A percentile compares a stretch with the other conserved stretches of the same genome.
Evolutionary conservation across 1,140 invertebrate species (phyloP).

Genomic region (Cyclina sinensis): DNA sequence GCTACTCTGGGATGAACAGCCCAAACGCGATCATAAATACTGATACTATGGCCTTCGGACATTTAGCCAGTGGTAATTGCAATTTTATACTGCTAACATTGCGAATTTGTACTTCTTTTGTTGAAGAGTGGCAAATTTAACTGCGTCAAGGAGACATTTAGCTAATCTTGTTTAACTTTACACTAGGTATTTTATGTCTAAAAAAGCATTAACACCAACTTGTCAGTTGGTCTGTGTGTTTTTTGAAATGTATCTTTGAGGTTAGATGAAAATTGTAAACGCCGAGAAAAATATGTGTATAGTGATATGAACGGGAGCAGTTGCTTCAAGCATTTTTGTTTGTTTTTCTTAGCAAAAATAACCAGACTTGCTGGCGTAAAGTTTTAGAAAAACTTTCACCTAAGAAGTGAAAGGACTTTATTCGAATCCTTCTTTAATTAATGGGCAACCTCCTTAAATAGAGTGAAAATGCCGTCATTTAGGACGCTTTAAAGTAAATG

Average conservation of each 20-base stretch:
- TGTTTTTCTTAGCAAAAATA: no score
- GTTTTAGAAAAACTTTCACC: no score
- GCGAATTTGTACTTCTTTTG: slow-evolving; percentile 61
- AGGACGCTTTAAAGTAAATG: no score
- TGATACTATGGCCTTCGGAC: slow-evolving; percentile 47
- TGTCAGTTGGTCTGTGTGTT: slow-evolving; percentile 2
- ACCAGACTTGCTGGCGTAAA: no score
- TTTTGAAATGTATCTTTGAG: slow-evolving; percentile 2
- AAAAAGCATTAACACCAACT: slow-evolving; percentile 14
- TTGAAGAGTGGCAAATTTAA: slow-evolving; percentile 51
- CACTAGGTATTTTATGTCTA: slow-evolving; percentile 42
- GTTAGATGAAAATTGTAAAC: no score
- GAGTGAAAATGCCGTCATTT: no score
- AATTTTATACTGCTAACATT: slow-evolving; percentile 63
- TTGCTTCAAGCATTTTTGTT: no score
- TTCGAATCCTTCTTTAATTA: no score
- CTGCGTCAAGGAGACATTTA: slow-evolving; percentile 61
- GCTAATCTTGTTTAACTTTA: slow-evolving; percentile 70
- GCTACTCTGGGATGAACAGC: slow-evolving; percentile 29
- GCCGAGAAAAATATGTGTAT: no score
- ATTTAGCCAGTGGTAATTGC: slow-evolving; percentile 51
- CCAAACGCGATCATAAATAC: background rate
- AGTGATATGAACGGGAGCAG: no score
- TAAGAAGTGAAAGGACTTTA: no score
- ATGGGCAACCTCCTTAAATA: no score